Conservation (phyloP, 1,140 invertebrate genomes). For the Drosophila funebris region DNA sequence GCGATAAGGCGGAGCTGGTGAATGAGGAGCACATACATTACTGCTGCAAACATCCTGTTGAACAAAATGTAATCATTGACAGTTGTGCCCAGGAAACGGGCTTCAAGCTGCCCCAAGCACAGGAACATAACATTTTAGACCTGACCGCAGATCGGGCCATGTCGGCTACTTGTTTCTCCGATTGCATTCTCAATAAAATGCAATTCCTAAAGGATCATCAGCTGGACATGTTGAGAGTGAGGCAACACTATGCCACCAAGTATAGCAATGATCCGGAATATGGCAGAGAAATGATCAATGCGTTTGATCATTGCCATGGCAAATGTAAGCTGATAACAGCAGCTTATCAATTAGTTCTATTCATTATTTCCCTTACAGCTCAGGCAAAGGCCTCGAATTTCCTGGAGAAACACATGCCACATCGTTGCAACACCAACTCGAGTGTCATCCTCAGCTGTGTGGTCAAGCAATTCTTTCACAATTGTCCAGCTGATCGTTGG, state of each 20-base stretch:
- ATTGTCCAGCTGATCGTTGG: slow-evolving; percentile 64
- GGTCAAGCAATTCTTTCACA: slow-evolving; percentile 71
- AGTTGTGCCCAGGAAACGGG: slow-evolving; percentile 57
- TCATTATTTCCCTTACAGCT: slow-evolving; percentile 6
- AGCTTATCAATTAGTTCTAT: background rate
- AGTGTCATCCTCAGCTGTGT: slow-evolving; percentile 67
- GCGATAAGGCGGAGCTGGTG: slow-evolving; percentile 50
- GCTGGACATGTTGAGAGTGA: slow-evolving; percentile 58
- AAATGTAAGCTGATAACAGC: slow-evolving; percentile 27
- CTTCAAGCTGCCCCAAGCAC: slow-evolving; percentile 40
- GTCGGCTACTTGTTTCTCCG: slow-evolving; percentile 59
- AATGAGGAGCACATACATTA: slow-evolving; percentile 67
- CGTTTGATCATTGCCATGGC: slow-evolving; percentile 71
- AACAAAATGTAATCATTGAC: slow-evolving; percentile 62
- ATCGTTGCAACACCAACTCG: slow-evolving; percentile 56
- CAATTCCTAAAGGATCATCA: slow-evolving; percentile 48
- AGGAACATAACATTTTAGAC: slow-evolving; percentile 62
- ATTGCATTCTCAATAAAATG: slow-evolving; percentile 58
- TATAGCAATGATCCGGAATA: slow-evolving; percentile 55
- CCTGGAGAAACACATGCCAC: slow-evolving; percentile 46
- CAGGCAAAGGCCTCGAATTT: slow-evolving; percentile 55
- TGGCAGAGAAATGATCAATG: slow-evolving; percentile 67
- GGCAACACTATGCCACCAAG: slow-evolving; percentile 25
- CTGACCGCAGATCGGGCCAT: slow-evolving; percentile 60
- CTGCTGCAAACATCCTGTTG: slow-evolving; percentile 74